Evolutionary conservation across 2,113 vertebrate species (phyloP), one percentile per base, ranked within the genome.

Genomic region (Trichechus manatus): DNA sequence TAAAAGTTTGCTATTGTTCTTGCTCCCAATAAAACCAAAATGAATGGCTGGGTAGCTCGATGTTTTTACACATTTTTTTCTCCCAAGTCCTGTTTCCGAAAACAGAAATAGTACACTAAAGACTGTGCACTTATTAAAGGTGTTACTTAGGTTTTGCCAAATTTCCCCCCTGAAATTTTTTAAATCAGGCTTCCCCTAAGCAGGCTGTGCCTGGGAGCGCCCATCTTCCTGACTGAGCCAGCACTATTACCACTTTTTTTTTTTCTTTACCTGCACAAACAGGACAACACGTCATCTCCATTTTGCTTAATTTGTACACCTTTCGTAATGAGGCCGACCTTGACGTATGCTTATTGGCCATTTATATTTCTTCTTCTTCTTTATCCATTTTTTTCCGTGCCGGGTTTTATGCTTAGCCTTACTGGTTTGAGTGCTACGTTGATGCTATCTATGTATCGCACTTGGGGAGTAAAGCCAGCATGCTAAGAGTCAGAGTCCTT

Each of bases 1-100:
- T 39, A 61, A 50, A 23, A n/a, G 59, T 75, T 89, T 79, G 44
- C 44, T 47, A 36, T 42, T 78, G 36, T 93, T 13, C 3, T 72
- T 39, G 56, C 42, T 93, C 79, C 20, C 56, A 11, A 90, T 33
- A 77, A 77, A 92, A 90, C 50, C 70, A 83, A 85, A 83, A 33
- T 13, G 14, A 85, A 61, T 33, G 50, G 27, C 3, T 63, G 23
- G 74, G 20, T 29, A 68, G n/a, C 19, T 68, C 29, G 23, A 59
- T 39, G 29, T n/a, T 74, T 88, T 86, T 79, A 50, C 36, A 11
- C 22, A 44, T 42, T 31, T 81, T 17, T 17, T 27, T 15, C 7
- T 27, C 17, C 56, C 36, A 72, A 66, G 3, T 89, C 14, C 36
- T 85, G 11, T 85, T 93, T 91, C n/a, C 39, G 6, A 3, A 80